Percentiles rank a stretch among this genome's conserved stretches.
These are phyloP conservation scores for Corythaeola cristata DNA, from an alignment of 2,113 vertebrate species.

Conservation along the genomic window DNA sequence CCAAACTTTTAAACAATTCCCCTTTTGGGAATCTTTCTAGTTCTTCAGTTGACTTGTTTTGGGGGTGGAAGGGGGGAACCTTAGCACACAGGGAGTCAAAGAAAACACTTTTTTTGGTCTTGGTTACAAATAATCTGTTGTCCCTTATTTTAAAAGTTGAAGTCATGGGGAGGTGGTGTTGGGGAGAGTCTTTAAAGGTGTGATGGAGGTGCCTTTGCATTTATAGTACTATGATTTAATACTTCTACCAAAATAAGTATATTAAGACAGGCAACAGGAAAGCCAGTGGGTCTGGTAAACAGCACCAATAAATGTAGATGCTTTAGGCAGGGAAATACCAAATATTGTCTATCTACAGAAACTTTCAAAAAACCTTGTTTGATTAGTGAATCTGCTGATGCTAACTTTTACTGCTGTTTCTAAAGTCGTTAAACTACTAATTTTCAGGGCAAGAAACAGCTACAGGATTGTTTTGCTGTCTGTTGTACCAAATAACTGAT, in stretches of 20 bases:
- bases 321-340: neutral
- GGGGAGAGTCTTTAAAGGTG: neutral
- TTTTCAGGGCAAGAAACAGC: slow-evolving; percentile 41
- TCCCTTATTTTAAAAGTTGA: neutral
- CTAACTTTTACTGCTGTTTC: neutral
- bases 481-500: slow-evolving; percentile 51
- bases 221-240: neutral
- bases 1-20: slow-evolving; percentile 35
- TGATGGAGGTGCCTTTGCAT: slow-evolving; percentile 46
- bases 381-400: slow-evolving; percentile 14
- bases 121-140: neutral
- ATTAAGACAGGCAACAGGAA: neutral
- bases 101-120: neutral
- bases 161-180: neutral
- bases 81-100: neutral
- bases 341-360: neutral
- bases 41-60: neutral
- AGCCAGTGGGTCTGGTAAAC: neutral
- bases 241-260: neutral
- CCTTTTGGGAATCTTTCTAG: slow-evolving; percentile 56
- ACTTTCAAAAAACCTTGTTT: neutral
- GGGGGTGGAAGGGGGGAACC: neutral
- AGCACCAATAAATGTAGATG: neutral
- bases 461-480: neutral
- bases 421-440: neutral